Evolutionary conservation across 2,888 invertebrate species (phyloP), one percentile per base, ranked within the genome.

Genomic region (Cyclophora punctaria): DNA sequence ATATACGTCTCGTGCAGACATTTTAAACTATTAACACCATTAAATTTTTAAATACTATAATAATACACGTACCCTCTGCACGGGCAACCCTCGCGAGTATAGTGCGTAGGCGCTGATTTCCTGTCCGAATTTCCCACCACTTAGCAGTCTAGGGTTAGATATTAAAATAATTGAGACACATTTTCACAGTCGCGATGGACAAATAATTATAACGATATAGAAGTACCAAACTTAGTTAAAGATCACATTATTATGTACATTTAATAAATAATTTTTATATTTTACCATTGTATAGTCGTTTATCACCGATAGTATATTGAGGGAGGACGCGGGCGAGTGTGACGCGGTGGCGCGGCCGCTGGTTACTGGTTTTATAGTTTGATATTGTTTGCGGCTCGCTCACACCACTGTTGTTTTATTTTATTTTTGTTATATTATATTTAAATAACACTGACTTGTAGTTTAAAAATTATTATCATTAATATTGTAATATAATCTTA

Each of bases 401-500:
- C 75, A 69, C 62, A 64, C 76, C 80, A 78, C 80, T 72, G 73
- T 82, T 83, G 86, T 86, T 86, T 83, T 81, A 78, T 81, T 75
- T 79, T 83, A 69, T 73, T 78, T 86, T 87, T 88, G 86, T 88
- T 87, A 87, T 84, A 88, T 71, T 72, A 71, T 88, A 88, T 88
- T 88, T 88, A 83, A 83, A 82, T 82, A 83, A 84, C 82, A 86
- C 88, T 85, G 82, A 86, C 86, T 85, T 86, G 81, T 88, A 88
- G 87, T 85, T 84, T 86, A 81, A 80, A 85, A 83, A 86, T 85
- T 86, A 88, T 88, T 88, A 87, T 85, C 83, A 85, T 86, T 85
- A 86, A 87, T 88, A 88, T 87, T 88, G 88, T 88, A 88, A 86
- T 86, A 88, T 88, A 88, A 88, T 88, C 88, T 85, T 87, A 88